Conservation (phyloP, 2,888 invertebrate species). For the Dryobotodes eremita region DNA sequence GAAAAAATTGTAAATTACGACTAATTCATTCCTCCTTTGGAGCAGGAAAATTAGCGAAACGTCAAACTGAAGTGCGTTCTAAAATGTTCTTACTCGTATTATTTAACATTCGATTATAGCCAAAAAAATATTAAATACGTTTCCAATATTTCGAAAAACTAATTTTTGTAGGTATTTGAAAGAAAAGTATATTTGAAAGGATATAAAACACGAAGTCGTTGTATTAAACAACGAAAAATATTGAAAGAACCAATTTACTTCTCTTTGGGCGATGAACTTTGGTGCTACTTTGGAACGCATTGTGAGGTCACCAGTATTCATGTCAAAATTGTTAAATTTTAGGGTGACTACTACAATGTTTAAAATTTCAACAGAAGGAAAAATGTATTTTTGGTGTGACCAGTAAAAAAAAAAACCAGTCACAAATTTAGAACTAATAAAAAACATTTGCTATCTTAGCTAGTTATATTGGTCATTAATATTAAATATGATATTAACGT, state of each 20-base stretch:
- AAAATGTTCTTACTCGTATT: neutral
- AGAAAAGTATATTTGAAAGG: too few relatives aligned
- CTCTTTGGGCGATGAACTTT: neutral
- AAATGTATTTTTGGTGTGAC: neutral
- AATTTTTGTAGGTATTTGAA: neutral
- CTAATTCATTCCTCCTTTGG: constrained; percentile 77
- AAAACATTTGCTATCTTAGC: neutral
- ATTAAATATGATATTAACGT: too few relatives aligned
- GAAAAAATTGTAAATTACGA: constrained; percentile 78
- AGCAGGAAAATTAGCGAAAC: constrained; percentile 62
- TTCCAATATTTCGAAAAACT: neutral
- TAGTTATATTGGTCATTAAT: neutral
- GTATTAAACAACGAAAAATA: neutral
- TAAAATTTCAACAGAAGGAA: constrained; percentile 1
- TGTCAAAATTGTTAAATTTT: constrained; percentile 14
- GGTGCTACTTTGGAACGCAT: constrained; percentile 30
- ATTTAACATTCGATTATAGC: neutral
- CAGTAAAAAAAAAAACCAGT: neutral
- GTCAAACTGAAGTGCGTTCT: constrained; percentile 59
- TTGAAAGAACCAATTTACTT: too few relatives aligned
- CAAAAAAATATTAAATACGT: too few relatives aligned
- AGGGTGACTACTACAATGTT: neutral
- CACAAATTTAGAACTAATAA: neutral
- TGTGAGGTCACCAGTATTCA: constrained; percentile 5
- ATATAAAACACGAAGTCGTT: neutral